Evolutionary conservation across 1,140 invertebrate species (phyloP).

Genomic region (Drosophila rhopaloa): DNA sequence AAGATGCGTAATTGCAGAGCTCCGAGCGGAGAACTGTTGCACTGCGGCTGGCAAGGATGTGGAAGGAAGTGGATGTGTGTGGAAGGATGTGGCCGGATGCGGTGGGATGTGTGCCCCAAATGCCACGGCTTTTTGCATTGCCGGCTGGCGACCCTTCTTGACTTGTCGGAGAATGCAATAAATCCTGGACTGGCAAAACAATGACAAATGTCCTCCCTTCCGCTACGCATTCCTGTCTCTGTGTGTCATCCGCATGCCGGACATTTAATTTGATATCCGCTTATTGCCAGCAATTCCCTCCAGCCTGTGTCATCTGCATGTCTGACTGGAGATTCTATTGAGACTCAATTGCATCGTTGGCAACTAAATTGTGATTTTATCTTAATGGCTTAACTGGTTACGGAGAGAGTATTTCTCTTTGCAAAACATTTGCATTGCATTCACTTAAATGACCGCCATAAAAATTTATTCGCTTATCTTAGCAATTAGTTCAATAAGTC

Average conservation of each 20-base stretch:
- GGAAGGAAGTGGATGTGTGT: conserved; percentile 41
- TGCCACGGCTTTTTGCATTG: conserved; percentile 33
- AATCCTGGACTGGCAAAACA: conserved; percentile 77
- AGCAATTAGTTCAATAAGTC: conserved; percentile 29
- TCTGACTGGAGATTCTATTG: conserved; percentile 50
- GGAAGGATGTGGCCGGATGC: conserved; percentile 53
- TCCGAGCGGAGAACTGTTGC: conserved; percentile 57
- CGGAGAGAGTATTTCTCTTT: background rate
- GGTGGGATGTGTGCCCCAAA: conserved; percentile 50
- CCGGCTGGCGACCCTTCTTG: conserved; percentile 1
- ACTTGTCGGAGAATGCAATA: conserved; percentile 64
- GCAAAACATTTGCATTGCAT: conserved; percentile 5
- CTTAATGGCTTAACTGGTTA: conserved; percentile 2
- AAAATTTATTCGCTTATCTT: conserved; percentile 17
- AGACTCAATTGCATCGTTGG: conserved; percentile 18
- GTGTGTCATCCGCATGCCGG: conserved; percentile 53
- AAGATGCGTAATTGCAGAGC: conserved; percentile 79
- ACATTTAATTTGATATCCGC: conserved; percentile 75
- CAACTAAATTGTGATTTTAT: background rate
- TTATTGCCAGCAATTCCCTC: conserved; percentile 32
- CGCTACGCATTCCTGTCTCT: conserved; percentile 37
- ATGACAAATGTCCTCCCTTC: conserved; percentile 67
- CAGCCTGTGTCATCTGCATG: conserved; percentile 46
- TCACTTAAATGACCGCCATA: background rate
- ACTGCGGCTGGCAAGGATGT: conserved; percentile 48